Evolutionary conservation across 2,797 vertebrate genomes (phyloP), one percentile per base, ranked within the genome.

Genomic region (Hozukius guyotensis): DNA sequence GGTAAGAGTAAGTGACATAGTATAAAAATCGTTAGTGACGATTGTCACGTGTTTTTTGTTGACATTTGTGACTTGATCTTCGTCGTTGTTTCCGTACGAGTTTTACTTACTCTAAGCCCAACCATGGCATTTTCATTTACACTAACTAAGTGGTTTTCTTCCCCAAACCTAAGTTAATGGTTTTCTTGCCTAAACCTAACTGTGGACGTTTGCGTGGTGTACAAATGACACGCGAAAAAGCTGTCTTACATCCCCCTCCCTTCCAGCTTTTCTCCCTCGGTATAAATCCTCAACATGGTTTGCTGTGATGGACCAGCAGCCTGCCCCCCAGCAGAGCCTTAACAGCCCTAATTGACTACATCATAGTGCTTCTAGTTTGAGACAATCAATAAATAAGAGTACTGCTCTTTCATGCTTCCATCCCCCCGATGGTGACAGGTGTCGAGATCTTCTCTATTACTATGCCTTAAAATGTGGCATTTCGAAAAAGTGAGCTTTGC

Each of bases 401-500:
- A 14, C 52, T 36, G 25, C 56, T 56, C 46, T 63, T 27, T 73
- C 38, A 71, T 32, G 9, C 34, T 12, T 36, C 55, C 22, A 14
- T 34, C 24, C 57, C n/a, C 62, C 53, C 25, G 22, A 25, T 14
- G 29, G 66, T 7, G 20, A 60, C 56, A 59, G 63, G 59, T 67
- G 63, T 75, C 8, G 3, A 38, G 20, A 59, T 14, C 36, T 11
- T 57, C 67, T 46, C 46, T 10, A 10, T 53, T 36, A 27, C 34
- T 25, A 3, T 5, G 22, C 27, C 38, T 80, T 53, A 22, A 76
- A 82, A 72, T 59, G 29, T 68, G 72, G 38, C 64, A 80, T 84
- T 78, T 71, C 42, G 57, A 80, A 53, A 53, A 71, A 62, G 31
- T 24, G 49, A 62, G 38, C 1, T 2, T 2, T 10, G 62, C 62